Percentiles rank a stretch among this genome's conserved stretches.
These are phyloP conservation scores for Cephus nigrinus DNA, from an alignment of 2,888 invertebrate species.

Conservation along the genomic window DNA sequence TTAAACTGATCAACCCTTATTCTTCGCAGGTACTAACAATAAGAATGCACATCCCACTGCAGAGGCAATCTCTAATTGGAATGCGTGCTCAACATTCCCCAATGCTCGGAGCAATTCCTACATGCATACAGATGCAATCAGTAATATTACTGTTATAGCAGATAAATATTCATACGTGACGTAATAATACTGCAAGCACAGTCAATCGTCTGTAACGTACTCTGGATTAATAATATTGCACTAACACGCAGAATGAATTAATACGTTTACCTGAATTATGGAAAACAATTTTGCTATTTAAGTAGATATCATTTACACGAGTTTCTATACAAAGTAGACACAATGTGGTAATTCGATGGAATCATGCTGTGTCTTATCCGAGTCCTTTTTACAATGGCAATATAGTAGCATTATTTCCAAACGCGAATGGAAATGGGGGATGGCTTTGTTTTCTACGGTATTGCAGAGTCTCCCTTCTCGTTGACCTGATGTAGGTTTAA, in stretches of 20 bases:
- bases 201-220: too few species aligned
- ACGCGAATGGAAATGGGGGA: background rate
- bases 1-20: background rate
- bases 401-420: background rate
- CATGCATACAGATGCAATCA: background rate
- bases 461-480: background rate
- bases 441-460: background rate
- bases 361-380: background rate
- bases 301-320: background rate
- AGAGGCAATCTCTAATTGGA: background rate
- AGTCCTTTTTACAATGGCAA: background rate
- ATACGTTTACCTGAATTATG: background rate
- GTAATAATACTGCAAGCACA: background rate
- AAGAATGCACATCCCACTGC: background rate
- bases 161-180: background rate
- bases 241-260: background rate
- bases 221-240: too few species aligned
- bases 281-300: background rate
- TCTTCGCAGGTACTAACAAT: background rate
- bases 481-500: background rate
- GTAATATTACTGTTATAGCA: background rate
- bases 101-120: background rate
- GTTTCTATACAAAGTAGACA: background rate
- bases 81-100: background rate
- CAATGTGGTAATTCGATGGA: background rate